Evolutionary conservation across 1,140 invertebrate genomes (phyloP).

Genomic region (Pogonognathellus flavescens): DNA sequence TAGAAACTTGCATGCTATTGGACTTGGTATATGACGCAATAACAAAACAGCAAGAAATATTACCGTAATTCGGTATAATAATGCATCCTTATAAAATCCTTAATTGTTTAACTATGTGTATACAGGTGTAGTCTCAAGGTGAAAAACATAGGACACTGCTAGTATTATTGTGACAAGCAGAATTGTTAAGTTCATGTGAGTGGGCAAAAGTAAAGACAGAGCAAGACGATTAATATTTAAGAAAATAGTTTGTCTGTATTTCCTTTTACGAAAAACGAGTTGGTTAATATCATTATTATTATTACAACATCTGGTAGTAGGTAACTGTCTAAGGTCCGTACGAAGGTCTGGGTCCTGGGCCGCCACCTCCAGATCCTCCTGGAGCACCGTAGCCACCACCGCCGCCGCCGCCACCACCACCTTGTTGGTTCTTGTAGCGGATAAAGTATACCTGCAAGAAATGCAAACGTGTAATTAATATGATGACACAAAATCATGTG

Average conservation of each 20-base stretch:
- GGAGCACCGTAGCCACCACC: constrained; percentile 59
- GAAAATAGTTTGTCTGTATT: constrained; percentile 47
- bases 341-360: constrained; percentile 20
- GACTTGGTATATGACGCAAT: background rate
- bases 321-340: constrained; percentile 1
- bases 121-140: background rate
- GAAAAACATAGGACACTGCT: background rate
- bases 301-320: background rate
- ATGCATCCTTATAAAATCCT: too few species aligned
- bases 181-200: background rate
- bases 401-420: constrained; percentile 56
- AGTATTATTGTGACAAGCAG: background rate
- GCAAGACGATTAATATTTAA: constrained; percentile 12
- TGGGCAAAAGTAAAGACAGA: background rate
- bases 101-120: too few species aligned
- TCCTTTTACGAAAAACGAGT: constrained; percentile 15
- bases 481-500: background rate
- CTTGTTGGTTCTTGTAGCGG: constrained; percentile 73
- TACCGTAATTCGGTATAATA: too few species aligned
- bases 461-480: constrained; percentile 66
- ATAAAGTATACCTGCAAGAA: constrained; percentile 83
- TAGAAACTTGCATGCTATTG: constrained; percentile 9
- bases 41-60: too few species aligned
- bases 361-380: constrained; percentile 41
- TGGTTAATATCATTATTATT: background rate